Evolutionary conservation across 2,113 vertebrate species (phyloP), one percentile per base, ranked within the genome.

Genomic region (Pyxicephalus adspersus): DNA sequence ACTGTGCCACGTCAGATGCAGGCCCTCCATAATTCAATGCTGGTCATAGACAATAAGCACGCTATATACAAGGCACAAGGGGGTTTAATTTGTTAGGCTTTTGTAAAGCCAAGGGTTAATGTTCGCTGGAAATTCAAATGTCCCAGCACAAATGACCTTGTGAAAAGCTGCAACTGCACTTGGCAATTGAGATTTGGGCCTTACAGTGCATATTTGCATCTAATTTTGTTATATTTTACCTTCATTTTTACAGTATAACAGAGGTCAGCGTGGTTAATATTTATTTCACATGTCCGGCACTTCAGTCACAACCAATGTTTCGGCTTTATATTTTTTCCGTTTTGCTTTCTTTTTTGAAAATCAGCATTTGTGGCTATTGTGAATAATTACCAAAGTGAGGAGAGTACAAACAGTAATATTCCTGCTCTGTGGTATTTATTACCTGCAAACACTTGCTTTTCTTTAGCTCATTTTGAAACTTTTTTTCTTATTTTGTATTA

Each of bases 181-280:
- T 57, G 38, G 61, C 26, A 50, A 28, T 31, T 4, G 51, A 22
- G 64, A 78, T 25, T 28, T 78, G 76, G 64, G 52, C 29, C 64
- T 57, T 25, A 16, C 19, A 1, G 19, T 29, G 55, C 23, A 61
- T 50, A 38, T 80, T 57, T 70, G 77, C 77, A 80, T 80, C 65
- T 80, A n/a, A 28, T 60, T 60, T 68, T 70, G 29, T 50, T 80
- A 26, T 61, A 22, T 66, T 66, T 77, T 65, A 16, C 26, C 45
- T 76, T 5, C 29, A 57, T 64, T 26, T 38, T 26, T 65, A 45
- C 64, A 22, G 34, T 80, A 80, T 80, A 31, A 25, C 65, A 63
- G 64, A 67, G 77, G 77, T 63, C 66, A 63, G 16, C 51, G 38
- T 71, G 25, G 66, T 71, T 80, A 80, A 80, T 71, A 71, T 71